These are phyloP conservation scores for Odocoileus hemionus DNA, from an alignment of 2,113 vertebrate species.

Conservation along the genomic window DNA sequence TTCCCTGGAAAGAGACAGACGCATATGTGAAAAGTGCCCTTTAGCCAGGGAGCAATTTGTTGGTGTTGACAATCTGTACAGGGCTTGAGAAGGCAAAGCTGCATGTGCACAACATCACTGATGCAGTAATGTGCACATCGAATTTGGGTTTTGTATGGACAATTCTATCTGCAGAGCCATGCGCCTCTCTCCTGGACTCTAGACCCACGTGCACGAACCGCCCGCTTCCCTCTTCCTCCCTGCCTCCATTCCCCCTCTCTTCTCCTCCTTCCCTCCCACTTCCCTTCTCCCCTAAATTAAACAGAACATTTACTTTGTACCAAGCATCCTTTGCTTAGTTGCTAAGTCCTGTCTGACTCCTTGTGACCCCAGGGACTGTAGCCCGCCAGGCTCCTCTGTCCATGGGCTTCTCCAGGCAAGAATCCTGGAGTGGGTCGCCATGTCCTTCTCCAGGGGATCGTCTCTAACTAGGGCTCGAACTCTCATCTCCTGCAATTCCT, in stretches of 20 bases:
- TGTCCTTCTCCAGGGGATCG: neutral
- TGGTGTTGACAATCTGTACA: neutral
- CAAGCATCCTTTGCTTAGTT: neutral
- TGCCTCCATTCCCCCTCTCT: neutral
- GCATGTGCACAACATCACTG: neutral
- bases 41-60: neutral
- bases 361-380: neutral
- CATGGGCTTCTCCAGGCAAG: neutral
- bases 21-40: neutral
- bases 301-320: neutral
- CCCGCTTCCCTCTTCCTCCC: fast-evolving
- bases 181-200: neutral
- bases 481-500: neutral
- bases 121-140: neutral
- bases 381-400: neutral
- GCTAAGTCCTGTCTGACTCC: neutral
- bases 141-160: neutral
- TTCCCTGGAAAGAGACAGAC: neutral
- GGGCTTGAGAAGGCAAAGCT: neutral
- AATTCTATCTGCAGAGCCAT: neutral
- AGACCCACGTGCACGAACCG: fast-evolving
- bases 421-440: neutral
- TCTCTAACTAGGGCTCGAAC: neutral
- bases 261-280: neutral
- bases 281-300: neutral